These are phyloP conservation scores for Lasioglossum lativentre DNA, from an alignment of 2,888 invertebrate genomes.

Conservation along the genomic window DNA sequence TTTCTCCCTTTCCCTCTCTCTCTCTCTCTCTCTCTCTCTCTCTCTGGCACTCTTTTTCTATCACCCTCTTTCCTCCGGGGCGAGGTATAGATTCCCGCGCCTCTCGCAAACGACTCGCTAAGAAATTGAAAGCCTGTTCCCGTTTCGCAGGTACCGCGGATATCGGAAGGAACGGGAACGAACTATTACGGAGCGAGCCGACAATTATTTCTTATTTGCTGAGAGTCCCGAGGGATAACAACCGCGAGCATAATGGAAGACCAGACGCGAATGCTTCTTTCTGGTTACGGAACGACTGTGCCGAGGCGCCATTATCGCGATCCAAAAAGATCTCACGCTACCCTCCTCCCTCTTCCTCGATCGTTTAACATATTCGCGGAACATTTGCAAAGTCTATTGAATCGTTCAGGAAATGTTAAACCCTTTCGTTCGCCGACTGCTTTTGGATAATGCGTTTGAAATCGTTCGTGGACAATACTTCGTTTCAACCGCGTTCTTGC, in stretches of 20 bases:
- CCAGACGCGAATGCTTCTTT: constrained; percentile 8
- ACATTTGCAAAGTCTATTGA: background rate
- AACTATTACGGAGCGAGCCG: constrained; percentile 28
- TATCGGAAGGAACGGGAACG: constrained; percentile 42
- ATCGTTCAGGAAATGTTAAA: background rate
- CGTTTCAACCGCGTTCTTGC: too few relatives aligned
- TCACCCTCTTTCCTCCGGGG: background rate
- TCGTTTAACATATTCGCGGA: background rate
- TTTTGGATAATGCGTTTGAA: background rate
- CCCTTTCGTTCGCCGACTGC: background rate
- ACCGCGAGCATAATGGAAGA: constrained; percentile 10
- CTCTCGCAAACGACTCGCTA: constrained; percentile 20
- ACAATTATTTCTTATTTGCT: constrained; percentile 35
- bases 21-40: background rate
- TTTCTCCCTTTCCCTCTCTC: background rate
- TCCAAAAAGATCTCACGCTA: background rate
- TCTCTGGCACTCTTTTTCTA: background rate
- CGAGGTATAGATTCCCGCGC: background rate
- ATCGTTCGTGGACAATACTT: background rate
- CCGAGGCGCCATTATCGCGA: background rate
- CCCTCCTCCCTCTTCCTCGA: background rate
- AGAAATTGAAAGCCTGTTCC: constrained; percentile 50
- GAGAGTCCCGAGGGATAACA: constrained; percentile 1
- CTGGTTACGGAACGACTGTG: background rate
- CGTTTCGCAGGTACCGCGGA: constrained; percentile 19